Percentiles rank a stretch among this genome's conserved stretches.
These are phyloP conservation scores for Pipistrellus pipistrellus DNA, from an alignment of 2,797 vertebrate species.

Conservation along the genomic window DNA sequence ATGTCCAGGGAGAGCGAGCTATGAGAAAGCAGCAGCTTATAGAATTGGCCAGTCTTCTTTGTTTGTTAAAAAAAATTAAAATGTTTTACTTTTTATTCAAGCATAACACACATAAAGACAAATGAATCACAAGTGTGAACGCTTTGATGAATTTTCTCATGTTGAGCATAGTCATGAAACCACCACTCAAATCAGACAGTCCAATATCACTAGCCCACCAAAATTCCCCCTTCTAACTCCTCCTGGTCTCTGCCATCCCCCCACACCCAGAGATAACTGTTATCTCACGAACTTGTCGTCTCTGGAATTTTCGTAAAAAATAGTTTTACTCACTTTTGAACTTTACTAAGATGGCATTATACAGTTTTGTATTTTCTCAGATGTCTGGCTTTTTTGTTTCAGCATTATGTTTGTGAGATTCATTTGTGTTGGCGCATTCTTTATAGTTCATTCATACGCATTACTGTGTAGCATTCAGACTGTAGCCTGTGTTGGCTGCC, in stretches of 20 bases:
- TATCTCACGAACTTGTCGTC: too few species aligned
- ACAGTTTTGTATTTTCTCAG: not conserved
- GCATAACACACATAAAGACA: not conserved
- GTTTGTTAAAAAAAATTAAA: not conserved
- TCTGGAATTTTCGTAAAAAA: not conserved
- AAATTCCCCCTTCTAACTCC: not conserved
- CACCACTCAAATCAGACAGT: not conserved
- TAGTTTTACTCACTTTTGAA: not conserved
- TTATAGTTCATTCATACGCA: slow-evolving; percentile 4
- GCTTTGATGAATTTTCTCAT: not conserved
- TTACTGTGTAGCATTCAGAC: not conserved
- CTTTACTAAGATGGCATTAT: not conserved
- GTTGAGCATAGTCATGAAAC: not conserved
- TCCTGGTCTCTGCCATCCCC: not conserved
- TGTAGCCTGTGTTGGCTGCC: not conserved
- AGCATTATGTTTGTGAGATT: not conserved
- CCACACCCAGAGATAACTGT: not conserved
- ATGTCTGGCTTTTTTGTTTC: not conserved
- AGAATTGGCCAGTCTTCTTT: not conserved
- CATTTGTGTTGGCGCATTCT: not conserved
- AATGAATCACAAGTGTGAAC: not conserved
- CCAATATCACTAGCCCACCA: not conserved
- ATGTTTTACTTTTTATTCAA: not conserved
- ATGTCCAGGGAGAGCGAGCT: not conserved
- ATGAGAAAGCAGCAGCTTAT: not conserved